These are phyloP conservation scores for Ormyrus nitidulus DNA, from an alignment of 2,888 invertebrate genomes.

Conservation along the genomic window DNA sequence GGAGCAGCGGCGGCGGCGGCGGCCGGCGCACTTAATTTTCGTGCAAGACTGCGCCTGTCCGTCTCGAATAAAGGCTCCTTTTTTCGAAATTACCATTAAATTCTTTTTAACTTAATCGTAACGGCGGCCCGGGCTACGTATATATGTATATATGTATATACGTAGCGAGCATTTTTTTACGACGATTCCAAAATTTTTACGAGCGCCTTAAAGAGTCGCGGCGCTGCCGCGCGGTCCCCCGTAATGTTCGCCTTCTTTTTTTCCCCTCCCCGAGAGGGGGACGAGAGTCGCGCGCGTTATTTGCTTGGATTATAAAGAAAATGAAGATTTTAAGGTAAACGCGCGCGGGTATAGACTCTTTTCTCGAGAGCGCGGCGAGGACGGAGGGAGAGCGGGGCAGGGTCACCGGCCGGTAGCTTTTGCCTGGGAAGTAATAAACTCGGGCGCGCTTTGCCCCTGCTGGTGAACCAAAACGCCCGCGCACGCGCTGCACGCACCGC, in stretches of 20 bases:
- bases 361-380: background rate
- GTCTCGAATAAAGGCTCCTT: background rate
- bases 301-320: conserved; percentile 30
- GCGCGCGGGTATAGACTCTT: background rate
- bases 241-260: background rate
- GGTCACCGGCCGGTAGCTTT: conserved; percentile 38
- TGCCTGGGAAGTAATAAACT: conserved; percentile 12
- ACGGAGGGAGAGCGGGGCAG: background rate
- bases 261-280: background rate
- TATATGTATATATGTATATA: background rate
- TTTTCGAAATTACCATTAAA: conserved; percentile 27
- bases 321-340: conserved; percentile 43
- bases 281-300: conserved; percentile 5
- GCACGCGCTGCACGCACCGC: no score
- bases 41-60: background rate
- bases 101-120: conserved; percentile 28
- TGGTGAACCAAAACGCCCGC: conserved; percentile 28
- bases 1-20: no score
- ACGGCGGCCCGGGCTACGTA: background rate
- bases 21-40: conserved; percentile 20
- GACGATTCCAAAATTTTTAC: conserved; percentile 14
- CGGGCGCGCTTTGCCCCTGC: conserved; percentile 2
- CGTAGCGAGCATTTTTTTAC: background rate
- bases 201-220: conserved; percentile 2
- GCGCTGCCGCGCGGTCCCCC: background rate